Evolutionary conservation across 1,140 invertebrate genomes (phyloP).

Genomic region (Zaprionus capensis): DNA sequence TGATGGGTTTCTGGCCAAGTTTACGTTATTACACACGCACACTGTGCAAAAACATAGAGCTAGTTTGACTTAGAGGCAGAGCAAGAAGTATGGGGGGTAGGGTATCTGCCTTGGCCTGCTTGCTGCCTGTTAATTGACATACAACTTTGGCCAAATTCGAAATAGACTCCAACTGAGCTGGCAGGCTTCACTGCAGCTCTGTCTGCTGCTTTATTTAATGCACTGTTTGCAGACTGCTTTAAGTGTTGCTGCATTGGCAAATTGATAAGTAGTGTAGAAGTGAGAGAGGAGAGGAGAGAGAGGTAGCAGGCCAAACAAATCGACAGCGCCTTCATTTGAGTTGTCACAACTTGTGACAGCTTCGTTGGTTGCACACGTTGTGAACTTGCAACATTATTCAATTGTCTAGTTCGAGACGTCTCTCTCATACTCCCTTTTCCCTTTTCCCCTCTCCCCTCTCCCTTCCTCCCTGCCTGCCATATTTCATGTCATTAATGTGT

Average conservation of each 20-base stretch:
- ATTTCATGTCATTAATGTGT: conserved; percentile 63
- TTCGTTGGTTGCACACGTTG: conserved; percentile 5
- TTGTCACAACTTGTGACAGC: conserved; percentile 22
- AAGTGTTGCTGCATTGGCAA: conserved; percentile 33
- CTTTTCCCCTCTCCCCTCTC: too few relatives aligned
- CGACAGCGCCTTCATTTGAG: conserved; percentile 3
- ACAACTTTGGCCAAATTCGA: conserved; percentile 50
- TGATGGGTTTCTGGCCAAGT: conserved; percentile 71
- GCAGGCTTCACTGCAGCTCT: neutral
- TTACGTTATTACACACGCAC: conserved; percentile 58
- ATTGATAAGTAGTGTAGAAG: neutral
- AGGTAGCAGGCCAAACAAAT: neutral
- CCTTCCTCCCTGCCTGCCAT: conserved; percentile 12
- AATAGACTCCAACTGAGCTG: conserved; percentile 21
- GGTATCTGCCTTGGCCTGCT: neutral
- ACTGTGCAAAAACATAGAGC: neutral
- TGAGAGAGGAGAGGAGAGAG: neutral
- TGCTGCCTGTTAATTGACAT: conserved; percentile 62
- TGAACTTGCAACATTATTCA: conserved; percentile 15
- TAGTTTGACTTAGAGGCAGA: neutral
- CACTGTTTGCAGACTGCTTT: conserved; percentile 26
- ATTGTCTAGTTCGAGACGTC: conserved; percentile 26
- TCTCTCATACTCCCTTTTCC: conserved; percentile 9
- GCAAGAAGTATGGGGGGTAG: neutral
- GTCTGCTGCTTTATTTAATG: conserved; percentile 20